Conservation (phyloP, 92 coral and sea anemone genomes). For the Epizoanthus scotinus region DNA sequence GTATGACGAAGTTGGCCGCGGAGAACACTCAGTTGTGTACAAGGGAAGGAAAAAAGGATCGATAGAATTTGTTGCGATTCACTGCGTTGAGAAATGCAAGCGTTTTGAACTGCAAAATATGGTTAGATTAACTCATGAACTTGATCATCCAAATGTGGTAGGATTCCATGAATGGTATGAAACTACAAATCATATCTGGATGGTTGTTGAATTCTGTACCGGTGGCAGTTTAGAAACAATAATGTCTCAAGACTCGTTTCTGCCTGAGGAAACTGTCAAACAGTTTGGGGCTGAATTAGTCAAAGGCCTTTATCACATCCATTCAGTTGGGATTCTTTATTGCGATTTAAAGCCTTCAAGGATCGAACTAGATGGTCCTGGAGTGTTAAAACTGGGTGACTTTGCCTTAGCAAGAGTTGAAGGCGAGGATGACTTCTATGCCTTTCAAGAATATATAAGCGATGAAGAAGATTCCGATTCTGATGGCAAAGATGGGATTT, state of each 20-base stretch:
- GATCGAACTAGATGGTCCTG: slow-evolving; percentile 90
- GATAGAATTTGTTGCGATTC: slow-evolving; percentile 95
- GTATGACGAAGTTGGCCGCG: slow-evolving; percentile 97
- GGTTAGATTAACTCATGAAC: slow-evolving; percentile 92
- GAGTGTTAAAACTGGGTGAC: slow-evolving; percentile 84
- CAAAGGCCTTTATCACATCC: slow-evolving; percentile 79
- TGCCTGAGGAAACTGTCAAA: slow-evolving; percentile 82
- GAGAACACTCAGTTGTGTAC: slow-evolving; percentile 91
- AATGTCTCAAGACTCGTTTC: slow-evolving; percentile 73
- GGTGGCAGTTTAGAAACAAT: slow-evolving; percentile 81
- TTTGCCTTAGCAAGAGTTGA: slow-evolving; percentile 92
- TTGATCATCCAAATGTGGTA: slow-evolving; percentile 89
- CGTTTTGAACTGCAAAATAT: slow-evolving; percentile 92
- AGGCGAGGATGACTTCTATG: slow-evolving; percentile 87
- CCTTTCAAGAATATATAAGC: slow-evolving; percentile 42
- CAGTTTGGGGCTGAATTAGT: slow-evolving; percentile 79
- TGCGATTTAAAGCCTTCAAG: slow-evolving; percentile 91
- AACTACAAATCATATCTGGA: slow-evolving; percentile 99
- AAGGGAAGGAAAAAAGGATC: slow-evolving; percentile 98
- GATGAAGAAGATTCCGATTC: slow-evolving; percentile 55
- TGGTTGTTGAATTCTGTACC: slow-evolving; percentile 97
- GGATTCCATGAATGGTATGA: slow-evolving; percentile 97
- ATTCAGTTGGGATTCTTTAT: slow-evolving; percentile 84
- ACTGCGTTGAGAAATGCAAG: slow-evolving; percentile 94
- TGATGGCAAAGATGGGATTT: slow-evolving; percentile 44